Evolutionary conservation across 2,797 vertebrate species (phyloP).

Genomic region (Oreochromis grahami): DNA sequence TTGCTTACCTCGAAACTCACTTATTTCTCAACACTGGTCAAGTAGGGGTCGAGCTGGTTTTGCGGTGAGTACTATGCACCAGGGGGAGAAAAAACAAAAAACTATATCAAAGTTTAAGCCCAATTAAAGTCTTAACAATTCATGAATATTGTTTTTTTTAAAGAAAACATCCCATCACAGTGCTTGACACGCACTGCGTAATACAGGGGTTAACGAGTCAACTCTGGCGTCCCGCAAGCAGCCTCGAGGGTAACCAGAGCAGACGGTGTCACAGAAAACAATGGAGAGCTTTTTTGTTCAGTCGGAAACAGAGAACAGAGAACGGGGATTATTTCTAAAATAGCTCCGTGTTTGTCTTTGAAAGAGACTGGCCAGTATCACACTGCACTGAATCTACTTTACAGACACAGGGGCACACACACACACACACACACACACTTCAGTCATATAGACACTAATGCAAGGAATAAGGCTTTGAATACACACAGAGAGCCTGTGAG

Average conservation of each 20-base stretch:
- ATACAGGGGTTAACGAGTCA: conserved; percentile 41
- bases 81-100: neutral
- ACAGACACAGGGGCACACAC: conserved; percentile 1
- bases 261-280: conserved; percentile 51
- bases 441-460: neutral
- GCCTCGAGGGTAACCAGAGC: conserved; percentile 43
- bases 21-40: neutral
- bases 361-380: conserved; percentile 62
- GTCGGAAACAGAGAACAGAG: conserved; percentile 42
- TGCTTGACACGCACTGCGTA: conserved; percentile 13
- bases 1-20: neutral
- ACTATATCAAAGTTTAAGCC: neutral
- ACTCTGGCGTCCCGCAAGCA: conserved; percentile 26
- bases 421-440: neutral
- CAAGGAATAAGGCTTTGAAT: neutral
- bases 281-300: conserved; percentile 40
- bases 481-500: conserved; percentile 36
- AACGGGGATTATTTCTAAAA: conserved; percentile 60
- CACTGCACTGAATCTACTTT: conserved; percentile 26
- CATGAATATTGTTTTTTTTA: neutral
- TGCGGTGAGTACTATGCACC: neutral
- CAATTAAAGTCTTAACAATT: neutral
- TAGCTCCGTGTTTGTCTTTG: conserved; percentile 67
- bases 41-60: neutral
- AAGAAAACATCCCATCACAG: neutral